Evolutionary conservation across 2,888 invertebrate genomes (phyloP).

Genomic region (Leistus spinibarbis): DNA sequence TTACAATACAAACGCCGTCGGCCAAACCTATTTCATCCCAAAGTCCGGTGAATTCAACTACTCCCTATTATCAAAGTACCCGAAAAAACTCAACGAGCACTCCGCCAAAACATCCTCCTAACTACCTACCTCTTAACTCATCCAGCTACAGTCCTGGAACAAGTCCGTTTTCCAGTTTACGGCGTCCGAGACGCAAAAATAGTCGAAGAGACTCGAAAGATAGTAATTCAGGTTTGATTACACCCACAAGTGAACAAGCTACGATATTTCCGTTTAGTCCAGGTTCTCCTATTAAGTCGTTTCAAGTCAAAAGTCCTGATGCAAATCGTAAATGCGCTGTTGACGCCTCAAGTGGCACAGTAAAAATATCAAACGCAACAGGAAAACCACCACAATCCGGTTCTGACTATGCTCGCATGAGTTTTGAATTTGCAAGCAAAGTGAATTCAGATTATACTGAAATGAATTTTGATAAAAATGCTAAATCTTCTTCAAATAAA

Average conservation of each 20-base stretch:
- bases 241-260: conserved; percentile 64
- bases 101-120: conserved; percentile 56
- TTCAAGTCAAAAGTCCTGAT: conserved; percentile 47
- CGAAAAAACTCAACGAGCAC: conserved; percentile 55
- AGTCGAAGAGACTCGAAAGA: conserved; percentile 57
- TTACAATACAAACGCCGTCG: conserved; percentile 62
- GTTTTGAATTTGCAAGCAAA: conserved; percentile 22
- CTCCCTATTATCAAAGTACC: conserved; percentile 26
- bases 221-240: conserved; percentile 58
- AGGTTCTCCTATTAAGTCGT: conserved; percentile 66
- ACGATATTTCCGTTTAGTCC: conserved; percentile 72
- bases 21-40: conserved; percentile 41
- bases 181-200: conserved; percentile 53
- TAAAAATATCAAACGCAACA: conserved; percentile 42
- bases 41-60: conserved; percentile 44
- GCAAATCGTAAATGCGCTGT: conserved; percentile 51
- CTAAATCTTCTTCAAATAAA: conserved; percentile 4
- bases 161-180: conserved; percentile 58
- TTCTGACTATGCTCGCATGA: conserved; percentile 45
- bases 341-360: conserved; percentile 53
- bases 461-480: conserved; percentile 51
- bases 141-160: conserved; percentile 56
- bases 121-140: conserved; percentile 58
- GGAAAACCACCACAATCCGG: conserved; percentile 19
- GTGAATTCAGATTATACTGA: conserved; percentile 49